Conservation (phyloP, 2,113 vertebrate genomes). For the Sebastes schlegelii region DNA sequence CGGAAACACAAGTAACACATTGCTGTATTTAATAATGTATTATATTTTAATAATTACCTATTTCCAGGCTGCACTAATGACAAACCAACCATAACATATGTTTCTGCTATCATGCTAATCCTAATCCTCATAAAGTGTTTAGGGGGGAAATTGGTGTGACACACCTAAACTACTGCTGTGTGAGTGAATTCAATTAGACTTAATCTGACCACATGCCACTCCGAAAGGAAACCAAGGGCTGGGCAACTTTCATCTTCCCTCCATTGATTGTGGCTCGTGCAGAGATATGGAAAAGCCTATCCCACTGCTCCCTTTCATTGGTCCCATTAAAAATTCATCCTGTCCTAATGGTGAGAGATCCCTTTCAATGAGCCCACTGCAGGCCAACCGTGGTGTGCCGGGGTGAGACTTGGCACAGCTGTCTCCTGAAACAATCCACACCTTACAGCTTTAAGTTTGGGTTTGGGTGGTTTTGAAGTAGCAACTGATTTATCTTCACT, state of each 20-base stretch:
- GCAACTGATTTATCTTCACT: background rate
- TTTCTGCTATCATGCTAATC: conserved; percentile 57
- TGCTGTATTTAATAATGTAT: background rate
- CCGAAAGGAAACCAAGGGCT: conserved; percentile 72
- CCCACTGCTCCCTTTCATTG: conserved; percentile 84
- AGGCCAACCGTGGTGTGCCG: conserved; percentile 47
- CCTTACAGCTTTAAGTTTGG: conserved; percentile 8
- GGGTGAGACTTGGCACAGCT: conserved; percentile 65
- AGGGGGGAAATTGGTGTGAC: conserved; percentile 53
- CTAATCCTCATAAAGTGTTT: conserved; percentile 72
- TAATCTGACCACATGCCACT: conserved; percentile 81
- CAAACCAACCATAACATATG: conserved; percentile 34
- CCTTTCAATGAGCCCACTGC: conserved; percentile 71
- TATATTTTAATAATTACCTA: background rate
- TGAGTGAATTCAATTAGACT: conserved; percentile 79
- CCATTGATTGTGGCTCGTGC: conserved; percentile 82
- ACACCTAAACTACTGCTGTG: conserved; percentile 78
- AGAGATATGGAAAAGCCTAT: conserved; percentile 80
- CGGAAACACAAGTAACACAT: background rate
- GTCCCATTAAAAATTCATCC: conserved; percentile 83
- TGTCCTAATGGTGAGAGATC: conserved; percentile 76
- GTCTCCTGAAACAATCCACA: conserved; percentile 34
- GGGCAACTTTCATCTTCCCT: conserved; percentile 81
- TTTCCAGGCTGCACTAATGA: conserved; percentile 21
- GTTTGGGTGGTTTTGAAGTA: background rate